Percentiles rank a stretch among this genome's conserved stretches.
Evolutionary conservation across 2,888 invertebrate species (phyloP).

Genomic region (Graphium colonna): DNA sequence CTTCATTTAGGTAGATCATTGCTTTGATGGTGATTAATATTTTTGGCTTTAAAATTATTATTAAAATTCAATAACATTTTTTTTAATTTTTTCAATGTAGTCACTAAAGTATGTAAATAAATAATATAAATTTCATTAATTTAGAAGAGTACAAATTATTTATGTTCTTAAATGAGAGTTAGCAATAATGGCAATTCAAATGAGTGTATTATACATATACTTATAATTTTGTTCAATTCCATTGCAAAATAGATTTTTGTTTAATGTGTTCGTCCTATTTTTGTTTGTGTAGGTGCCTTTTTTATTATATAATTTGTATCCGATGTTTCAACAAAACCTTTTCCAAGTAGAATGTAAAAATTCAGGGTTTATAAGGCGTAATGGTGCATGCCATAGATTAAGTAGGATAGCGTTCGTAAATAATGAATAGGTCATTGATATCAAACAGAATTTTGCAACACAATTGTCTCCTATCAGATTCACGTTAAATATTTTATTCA

Average conservation of each 20-base stretch:
- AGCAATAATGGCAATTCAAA: constrained; percentile 45
- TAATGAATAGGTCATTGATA: constrained; percentile 21
- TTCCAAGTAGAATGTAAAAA: constrained; percentile 44
- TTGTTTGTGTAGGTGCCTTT: constrained; percentile 9
- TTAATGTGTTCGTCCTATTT: constrained; percentile 18
- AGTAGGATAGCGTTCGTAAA: constrained; percentile 49
- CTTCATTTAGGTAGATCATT: constrained; percentile 47
- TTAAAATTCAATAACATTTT: constrained; percentile 34
- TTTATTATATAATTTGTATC: constrained; percentile 16
- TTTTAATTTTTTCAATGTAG: constrained; percentile 43
- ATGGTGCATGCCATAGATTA: constrained; percentile 73
- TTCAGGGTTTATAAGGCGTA: constrained; percentile 53
- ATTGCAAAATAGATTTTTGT: constrained; percentile 8
- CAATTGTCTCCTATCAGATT: constrained; percentile 29
- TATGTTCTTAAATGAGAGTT: constrained; percentile 53
- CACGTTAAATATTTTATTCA: constrained; percentile 6
- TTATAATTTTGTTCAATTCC: constrained; percentile 13
- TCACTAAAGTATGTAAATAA: constrained; percentile 31
- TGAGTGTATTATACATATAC: constrained; percentile 24
- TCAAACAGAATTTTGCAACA: constrained; percentile 16
- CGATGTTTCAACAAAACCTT: constrained; percentile 25
- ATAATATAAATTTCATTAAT: constrained; percentile 56
- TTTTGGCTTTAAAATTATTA: constrained; percentile 32
- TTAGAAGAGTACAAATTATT: constrained; percentile 77
- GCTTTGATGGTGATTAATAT: constrained; percentile 45